phyloP scores from a whole-genome alignment of 35 echinoderm and acorn worm genomes.

The Eucidaris tribuloides region DNA sequence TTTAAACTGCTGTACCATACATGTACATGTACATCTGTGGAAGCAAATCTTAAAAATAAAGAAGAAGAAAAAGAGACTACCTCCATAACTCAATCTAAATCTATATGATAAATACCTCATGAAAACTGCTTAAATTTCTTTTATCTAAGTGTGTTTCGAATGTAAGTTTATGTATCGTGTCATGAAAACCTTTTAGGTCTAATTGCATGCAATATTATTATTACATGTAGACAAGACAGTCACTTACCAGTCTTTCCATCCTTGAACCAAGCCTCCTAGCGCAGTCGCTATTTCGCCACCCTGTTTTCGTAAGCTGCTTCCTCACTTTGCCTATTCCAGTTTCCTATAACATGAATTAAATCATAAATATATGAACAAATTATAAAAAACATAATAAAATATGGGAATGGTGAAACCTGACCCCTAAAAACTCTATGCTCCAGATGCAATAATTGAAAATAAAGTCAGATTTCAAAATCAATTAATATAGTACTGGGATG shows the following conservation, averaged over 20 bases:
- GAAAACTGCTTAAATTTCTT: not conserved
- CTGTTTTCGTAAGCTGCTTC: conserved; percentile 43
- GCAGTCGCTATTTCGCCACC: conserved; percentile 16
- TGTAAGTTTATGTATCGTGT: not conserved
- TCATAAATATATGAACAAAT: not conserved
- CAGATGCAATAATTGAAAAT: not conserved
- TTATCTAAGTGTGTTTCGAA: not conserved
- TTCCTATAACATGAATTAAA: conserved; percentile 17
- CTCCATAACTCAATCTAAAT: not conserved
- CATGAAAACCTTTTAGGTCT: not conserved
- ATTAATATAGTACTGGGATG: not conserved
- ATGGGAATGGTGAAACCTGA: not conserved
- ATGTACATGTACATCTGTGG: too few species aligned
- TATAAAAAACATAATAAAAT: not conserved
- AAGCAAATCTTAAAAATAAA: too few species aligned
- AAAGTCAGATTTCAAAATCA: not conserved
- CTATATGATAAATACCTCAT: not conserved
- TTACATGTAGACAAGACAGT: too few species aligned
- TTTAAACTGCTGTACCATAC: too few species aligned
- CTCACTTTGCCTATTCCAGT: conserved; percentile 67
- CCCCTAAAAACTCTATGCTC: not conserved
- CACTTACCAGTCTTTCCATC: conserved; percentile 48
- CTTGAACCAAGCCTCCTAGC: conserved; percentile 23
- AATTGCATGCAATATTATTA: not conserved
- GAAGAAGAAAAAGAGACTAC: not conserved